Base-by-base conservation (phyloP, 2,113 vertebrate species). In the Ptychochromis oligacanthus region DNA sequence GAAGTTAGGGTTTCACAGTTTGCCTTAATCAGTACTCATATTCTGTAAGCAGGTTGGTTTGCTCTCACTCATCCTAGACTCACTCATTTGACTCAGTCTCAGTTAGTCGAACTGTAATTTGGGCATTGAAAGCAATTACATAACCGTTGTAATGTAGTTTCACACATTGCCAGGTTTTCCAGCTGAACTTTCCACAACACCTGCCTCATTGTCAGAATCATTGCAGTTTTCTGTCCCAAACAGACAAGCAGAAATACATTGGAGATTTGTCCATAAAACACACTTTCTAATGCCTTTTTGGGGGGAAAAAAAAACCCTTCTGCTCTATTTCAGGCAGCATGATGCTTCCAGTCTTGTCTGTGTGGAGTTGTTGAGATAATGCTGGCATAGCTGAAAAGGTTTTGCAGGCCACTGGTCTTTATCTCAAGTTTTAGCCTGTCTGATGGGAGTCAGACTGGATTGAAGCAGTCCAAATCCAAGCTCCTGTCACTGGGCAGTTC, bases 401-500 rank as follows among this genome's bases (percentile, higher is more conserved):
- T 74, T 81, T 82, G 34, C 62, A 46, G 43, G 55, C 26, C 79
- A 49, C 64, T 82, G 79, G 55, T 72, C 31, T 81, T 60, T 65
- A 64, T 76, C 60, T 60, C 6, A 15, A 62, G 49, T 52, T 82
- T 81, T 64, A 86, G n/a, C 3, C 57, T 12, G 57, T 36, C 62
- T 56, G 49, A 20, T 64, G 28, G 49, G 38, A 64, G 52, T 75
- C 65, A 31, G 36, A 72, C 57, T 52, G 24, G 65, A 70, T 70
- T 52, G 65, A 72, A 52, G 24, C 12, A 70, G 36, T 22, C 26
- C 57, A 74, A 22, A 86, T 31, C 52, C 36, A 40, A 82, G 46
- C 9, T 15, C 28, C 58, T 52, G 58, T 59, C 77, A 58, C 65
- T 59, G 58, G 65, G 64, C 57, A 20, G 31, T 67, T 79, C 28